A percentile compares a stretch with the other conserved stretches of the same genome.
Conservation (phyloP, 2,113 vertebrate species). For the Corythaeola cristata region DNA sequence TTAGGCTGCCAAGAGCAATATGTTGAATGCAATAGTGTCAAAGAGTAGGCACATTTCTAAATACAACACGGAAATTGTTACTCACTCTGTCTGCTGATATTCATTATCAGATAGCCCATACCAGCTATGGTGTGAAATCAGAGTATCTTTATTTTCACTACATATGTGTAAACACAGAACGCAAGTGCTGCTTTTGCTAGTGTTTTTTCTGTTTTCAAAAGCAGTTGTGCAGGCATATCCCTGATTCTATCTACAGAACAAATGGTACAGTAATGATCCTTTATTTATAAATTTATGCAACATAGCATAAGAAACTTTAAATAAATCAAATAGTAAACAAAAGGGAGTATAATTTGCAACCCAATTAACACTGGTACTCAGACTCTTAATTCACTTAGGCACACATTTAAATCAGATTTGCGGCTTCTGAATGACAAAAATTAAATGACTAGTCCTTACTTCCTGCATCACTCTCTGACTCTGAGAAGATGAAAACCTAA, state of each 20-base stretch:
- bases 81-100: not conserved
- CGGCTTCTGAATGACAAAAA: not conserved
- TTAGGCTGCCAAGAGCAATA: not conserved
- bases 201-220: not conserved
- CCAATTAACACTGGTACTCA: not conserved
- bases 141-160: not conserved
- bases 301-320: not conserved
- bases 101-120: not conserved
- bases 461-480: not conserved
- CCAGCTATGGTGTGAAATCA: not conserved
- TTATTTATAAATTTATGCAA: not conserved
- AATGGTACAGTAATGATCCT: not conserved
- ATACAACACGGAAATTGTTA: not conserved
- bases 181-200: not conserved
- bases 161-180: not conserved
- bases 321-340: not conserved
- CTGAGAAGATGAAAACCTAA: not conserved
- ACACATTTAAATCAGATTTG: not conserved
- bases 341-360: not conserved
- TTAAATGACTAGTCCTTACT: not conserved
- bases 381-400: not conserved
- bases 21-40: not conserved
- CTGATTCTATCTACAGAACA: not conserved
- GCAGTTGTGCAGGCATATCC: not conserved
- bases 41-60: not conserved